Evolutionary conservation across 2,797 vertebrate genomes (phyloP).

Genomic region (Avahi laniger): DNA sequence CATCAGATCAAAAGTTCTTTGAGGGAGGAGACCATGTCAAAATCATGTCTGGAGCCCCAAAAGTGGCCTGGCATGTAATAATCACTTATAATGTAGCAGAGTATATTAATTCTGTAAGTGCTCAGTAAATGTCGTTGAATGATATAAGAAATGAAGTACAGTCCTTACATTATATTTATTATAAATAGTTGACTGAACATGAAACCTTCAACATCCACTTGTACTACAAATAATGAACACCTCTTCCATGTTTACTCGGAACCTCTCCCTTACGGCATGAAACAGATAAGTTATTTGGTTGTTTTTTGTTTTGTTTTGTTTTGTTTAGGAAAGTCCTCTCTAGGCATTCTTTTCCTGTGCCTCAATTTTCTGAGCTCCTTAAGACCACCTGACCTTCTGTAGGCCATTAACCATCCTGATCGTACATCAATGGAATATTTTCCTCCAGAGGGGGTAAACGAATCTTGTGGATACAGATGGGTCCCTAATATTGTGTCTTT

Average conservation of each 20-base stretch:
- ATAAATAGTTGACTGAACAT: not conserved
- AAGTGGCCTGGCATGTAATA: not conserved
- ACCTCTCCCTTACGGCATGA: not conserved
- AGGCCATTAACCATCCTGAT: slow-evolving; percentile 69
- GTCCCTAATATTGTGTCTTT: slow-evolving; percentile 36
- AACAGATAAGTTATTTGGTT: not conserved
- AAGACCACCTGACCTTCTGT: slow-evolving; percentile 25
- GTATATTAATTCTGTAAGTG: not conserved
- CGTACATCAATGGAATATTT: slow-evolving; percentile 55
- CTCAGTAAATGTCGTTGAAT: not conserved
- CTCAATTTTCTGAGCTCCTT: slow-evolving; percentile 29
- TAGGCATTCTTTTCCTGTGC: not conserved
- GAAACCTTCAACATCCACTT: not conserved
- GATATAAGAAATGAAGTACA: not conserved
- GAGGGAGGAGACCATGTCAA: not conserved
- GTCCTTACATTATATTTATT: not conserved
- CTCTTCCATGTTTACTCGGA: not conserved
- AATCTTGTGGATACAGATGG: not conserved
- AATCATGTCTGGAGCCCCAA: not conserved
- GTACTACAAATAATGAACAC: not conserved
- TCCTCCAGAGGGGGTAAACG: slow-evolving; percentile 41
- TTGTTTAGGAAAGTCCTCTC: not conserved
- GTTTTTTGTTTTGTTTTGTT: not conserved
- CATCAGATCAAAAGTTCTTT: not conserved
- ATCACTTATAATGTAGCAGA: not conserved